Conservation (phyloP, 2,797 vertebrate species). For the Leuciscus waleckii region DNA sequence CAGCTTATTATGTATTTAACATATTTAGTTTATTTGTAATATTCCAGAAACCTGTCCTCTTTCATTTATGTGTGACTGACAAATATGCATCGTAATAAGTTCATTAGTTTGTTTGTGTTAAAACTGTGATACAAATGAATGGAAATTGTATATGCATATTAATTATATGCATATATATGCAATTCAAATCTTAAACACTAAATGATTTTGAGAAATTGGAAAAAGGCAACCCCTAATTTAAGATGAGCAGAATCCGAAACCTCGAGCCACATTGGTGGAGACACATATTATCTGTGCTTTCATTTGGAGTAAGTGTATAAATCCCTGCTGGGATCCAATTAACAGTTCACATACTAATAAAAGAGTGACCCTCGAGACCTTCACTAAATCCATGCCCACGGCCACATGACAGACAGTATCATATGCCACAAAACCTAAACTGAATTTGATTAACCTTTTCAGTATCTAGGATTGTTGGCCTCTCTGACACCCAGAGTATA, state of each 20-base stretch:
- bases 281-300: not conserved
- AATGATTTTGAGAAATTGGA: not conserved
- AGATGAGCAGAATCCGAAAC: not conserved
- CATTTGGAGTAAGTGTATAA: not conserved
- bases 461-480: not conserved
- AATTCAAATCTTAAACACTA: not conserved
- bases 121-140: not conserved
- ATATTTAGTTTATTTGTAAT: not conserved
- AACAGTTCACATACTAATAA: slow-evolving; percentile 21
- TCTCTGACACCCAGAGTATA: not conserved
- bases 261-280: not conserved
- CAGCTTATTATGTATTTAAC: not conserved
- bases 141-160: not conserved
- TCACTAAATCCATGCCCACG: not conserved
- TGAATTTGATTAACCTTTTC: not conserved
- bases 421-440: slow-evolving; percentile 14
- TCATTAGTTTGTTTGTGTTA: not conserved
- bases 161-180: no score
- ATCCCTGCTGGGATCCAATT: slow-evolving; percentile 5
- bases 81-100: not conserved
- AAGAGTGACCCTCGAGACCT: slow-evolving; percentile 12
- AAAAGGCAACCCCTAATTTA: not conserved
- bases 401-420: not conserved
- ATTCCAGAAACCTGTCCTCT: not conserved
- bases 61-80: not conserved